These are phyloP conservation scores for Cyanistes caeruleus DNA, from an alignment of 2,113 vertebrate species.

Conservation along the genomic window DNA sequence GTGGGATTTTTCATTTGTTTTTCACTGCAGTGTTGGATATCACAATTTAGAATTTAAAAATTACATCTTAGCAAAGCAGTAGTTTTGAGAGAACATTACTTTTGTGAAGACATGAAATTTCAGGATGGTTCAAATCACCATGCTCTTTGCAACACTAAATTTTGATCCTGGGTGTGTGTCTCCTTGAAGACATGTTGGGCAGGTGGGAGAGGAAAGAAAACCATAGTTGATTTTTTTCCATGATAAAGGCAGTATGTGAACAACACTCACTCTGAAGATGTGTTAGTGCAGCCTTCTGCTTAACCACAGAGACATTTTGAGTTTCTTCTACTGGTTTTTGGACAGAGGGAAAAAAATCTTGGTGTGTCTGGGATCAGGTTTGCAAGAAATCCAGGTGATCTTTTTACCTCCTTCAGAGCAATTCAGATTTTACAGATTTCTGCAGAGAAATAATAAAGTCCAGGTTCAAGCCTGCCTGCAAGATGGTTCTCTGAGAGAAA, in stretches of 20 bases:
- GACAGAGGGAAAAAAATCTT: not conserved
- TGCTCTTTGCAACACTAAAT: not conserved
- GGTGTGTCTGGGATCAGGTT: not conserved
- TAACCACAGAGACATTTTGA: not conserved
- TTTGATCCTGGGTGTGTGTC: not conserved
- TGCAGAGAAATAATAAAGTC: not conserved
- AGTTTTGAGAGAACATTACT: not conserved
- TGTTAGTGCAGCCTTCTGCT: not conserved
- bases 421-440: not conserved
- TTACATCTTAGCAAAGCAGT: not conserved
- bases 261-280: not conserved
- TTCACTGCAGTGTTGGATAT: not conserved
- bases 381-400: not conserved
- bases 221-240: not conserved
- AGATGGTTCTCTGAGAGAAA: not conserved
- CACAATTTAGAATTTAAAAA: not conserved
- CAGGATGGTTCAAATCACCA: not conserved
- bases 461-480: not conserved
- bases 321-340: not conserved
- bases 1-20: not conserved
- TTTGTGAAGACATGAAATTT: not conserved
- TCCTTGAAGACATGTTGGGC: not conserved
- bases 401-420: not conserved
- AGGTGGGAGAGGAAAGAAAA: not conserved
- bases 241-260: not conserved